Base-by-base conservation (phyloP, 2,888 invertebrate genomes). In the Muscina levida region DNA sequence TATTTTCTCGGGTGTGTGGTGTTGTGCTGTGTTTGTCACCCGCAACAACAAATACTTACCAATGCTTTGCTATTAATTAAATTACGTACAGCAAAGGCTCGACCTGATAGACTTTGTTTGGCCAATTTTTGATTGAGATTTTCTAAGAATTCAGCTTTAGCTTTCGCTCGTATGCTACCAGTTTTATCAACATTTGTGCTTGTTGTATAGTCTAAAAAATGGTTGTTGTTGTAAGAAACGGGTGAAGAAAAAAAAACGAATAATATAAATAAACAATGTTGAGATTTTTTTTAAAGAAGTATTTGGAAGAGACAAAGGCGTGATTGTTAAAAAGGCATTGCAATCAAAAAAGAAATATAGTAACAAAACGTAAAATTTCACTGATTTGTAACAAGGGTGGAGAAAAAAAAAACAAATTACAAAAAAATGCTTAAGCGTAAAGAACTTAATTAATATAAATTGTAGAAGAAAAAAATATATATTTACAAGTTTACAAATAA, bases 91-190 rank as follows among this genome's bases (percentile, higher is more conserved):
- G 93, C 92, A 85, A 91, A 92, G 70, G 95, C 95, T 84, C 93
- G 92, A 87, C 92, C 92, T 46, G 93, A 90, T 83, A 92, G 92
- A 84, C 91, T 90, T 88, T 93, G 93, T 85, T 93, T 93, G 65
- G 94, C 93, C 85, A 97, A 91, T 86, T 95, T 96, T 13, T 95
- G 95, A 85, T 96, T 96, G 82, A 96, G 90, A 87, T 95, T 95
- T 91, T 96, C 95, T 68, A 96, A 91, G 90, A 96, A 96, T 88
- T 93, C 92, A 91, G 91, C 94, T 86, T 91, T 92, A 77, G 90
- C 88, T 83, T 91, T 90, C 73, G 89, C 85, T 83, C 90, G 87
- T 82, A 88, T 87, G 90, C 90, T 88, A 90, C 91, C 84, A 86
- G 90, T 84, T 88, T 87, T 87, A 83, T 90, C 90, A 84, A 89